phyloP scores from a whole-genome alignment of 2,113 vertebrate genomes.

The Odontesthes bonariensis region DNA sequence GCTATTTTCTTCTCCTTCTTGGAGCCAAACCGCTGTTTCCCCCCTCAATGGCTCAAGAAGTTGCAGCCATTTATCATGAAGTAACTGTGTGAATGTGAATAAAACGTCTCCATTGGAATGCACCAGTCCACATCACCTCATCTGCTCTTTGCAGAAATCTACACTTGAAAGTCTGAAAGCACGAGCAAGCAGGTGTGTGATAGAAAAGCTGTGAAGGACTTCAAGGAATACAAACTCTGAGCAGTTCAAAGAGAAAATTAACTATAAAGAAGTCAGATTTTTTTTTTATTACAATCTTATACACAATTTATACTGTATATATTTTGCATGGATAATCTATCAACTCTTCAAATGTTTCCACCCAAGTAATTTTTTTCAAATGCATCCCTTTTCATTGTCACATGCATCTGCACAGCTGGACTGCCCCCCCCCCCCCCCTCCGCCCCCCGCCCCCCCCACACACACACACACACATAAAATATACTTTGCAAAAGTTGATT shows the following conservation, averaged over 20 bases:
- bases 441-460: too few species aligned
- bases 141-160: not conserved
- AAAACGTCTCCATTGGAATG: too few species aligned
- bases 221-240: not conserved
- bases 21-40: not conserved
- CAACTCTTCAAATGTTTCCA: not conserved
- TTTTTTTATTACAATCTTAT: too few species aligned
- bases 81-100: too few species aligned
- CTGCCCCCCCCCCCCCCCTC: too few species aligned
- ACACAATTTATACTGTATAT: too few species aligned
- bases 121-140: not conserved
- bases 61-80: too few species aligned
- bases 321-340: not conserved
- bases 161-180: not conserved
- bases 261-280: too few species aligned
- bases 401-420: not conserved
- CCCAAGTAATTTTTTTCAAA: not conserved
- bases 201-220: not conserved
- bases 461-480: too few species aligned
- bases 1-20: conserved; percentile 27
- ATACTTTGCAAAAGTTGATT: not conserved
- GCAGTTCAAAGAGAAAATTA: not conserved
- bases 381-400: not conserved
- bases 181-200: not conserved
- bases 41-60: too few species aligned